Evolutionary conservation across 1,140 invertebrate genomes (phyloP).

Genomic region (Neodiprion fabricii): DNA sequence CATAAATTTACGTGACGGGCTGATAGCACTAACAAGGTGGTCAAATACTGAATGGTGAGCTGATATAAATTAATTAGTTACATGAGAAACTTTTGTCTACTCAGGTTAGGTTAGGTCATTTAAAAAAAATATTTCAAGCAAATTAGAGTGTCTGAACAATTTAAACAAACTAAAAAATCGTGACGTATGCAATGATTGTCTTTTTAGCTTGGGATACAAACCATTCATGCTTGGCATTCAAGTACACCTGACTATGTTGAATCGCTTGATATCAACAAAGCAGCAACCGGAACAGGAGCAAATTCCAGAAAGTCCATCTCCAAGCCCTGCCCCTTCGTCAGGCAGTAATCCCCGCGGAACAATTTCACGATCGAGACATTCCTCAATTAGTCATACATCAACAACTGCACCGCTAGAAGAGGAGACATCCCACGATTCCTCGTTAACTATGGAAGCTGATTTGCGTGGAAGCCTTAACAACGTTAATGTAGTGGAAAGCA

Average conservation of each 20-base stretch:
- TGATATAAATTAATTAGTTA: background rate
- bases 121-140: no score
- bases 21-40: conserved; percentile 67
- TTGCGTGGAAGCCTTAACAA: conserved; percentile 48
- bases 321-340: conserved; percentile 52
- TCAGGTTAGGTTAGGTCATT: no score
- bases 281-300: conserved; percentile 54
- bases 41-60: conserved; percentile 69
- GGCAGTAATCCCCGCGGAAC: conserved; percentile 48
- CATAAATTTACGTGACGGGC: conserved; percentile 65
- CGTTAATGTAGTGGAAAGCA: conserved; percentile 38
- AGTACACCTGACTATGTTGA: conserved; percentile 64
- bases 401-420: conserved; percentile 43
- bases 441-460: conserved; percentile 37
- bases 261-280: conserved; percentile 60
- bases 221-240: conserved; percentile 68
- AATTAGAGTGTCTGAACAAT: no score
- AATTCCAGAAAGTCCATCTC: conserved; percentile 51
- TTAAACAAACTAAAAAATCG: no score
- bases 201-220: conserved; percentile 54
- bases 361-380: conserved; percentile 48
- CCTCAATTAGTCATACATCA: conserved; percentile 53
- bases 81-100: no score
- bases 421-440: conserved; percentile 42
- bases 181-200: background rate